phyloP scores from a whole-genome alignment of 2,888 invertebrate species.

The Actias luna region DNA sequence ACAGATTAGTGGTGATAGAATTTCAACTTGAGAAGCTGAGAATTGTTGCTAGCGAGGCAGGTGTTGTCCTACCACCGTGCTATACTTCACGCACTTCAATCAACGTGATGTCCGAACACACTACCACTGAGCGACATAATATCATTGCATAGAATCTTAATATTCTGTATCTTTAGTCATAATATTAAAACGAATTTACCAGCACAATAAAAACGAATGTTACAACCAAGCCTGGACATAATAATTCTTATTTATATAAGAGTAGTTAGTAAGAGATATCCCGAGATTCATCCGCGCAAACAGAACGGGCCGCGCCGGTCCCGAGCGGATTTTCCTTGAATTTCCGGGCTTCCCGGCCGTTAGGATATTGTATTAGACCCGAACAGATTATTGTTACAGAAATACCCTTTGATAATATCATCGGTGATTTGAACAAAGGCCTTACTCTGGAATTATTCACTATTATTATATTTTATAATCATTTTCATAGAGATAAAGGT shows the following conservation, averaged over 20 bases:
- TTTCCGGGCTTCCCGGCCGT: slow-evolving; percentile 14
- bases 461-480: neutral
- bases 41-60: too few species aligned
- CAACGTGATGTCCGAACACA: too few species aligned
- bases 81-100: too few species aligned
- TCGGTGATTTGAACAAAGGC: neutral
- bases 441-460: neutral
- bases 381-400: slow-evolving; percentile 13
- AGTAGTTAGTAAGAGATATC: neutral
- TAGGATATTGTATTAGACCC: slow-evolving; percentile 16
- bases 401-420: slow-evolving; percentile 13
- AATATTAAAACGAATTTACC: neutral
- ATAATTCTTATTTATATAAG: neutral
- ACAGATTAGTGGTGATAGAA: too few species aligned
- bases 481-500: too few species aligned
- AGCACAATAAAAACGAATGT: neutral
- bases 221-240: neutral
- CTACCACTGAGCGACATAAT: too few species aligned
- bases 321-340: slow-evolving; percentile 12
- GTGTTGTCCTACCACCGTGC: too few species aligned
- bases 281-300: neutral
- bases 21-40: too few species aligned
- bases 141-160: too few species aligned
- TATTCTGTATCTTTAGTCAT: neutral
- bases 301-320: neutral